Evolutionary conservation across 2,888 invertebrate species (phyloP).

Genomic region (Pammene aurita): DNA sequence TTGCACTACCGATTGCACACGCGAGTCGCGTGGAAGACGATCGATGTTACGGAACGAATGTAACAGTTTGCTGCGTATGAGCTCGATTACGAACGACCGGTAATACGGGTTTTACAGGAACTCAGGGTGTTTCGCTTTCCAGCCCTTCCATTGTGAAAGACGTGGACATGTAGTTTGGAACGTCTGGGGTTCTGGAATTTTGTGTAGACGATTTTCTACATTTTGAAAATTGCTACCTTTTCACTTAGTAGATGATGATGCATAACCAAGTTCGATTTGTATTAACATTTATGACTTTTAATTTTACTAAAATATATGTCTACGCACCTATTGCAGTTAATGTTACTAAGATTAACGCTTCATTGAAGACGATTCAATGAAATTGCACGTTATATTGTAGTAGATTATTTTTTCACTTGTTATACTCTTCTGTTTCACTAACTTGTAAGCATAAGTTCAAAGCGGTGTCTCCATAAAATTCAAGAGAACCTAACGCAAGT

Average conservation of each 20-base stretch:
- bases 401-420: too few species aligned
- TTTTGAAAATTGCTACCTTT: not conserved
- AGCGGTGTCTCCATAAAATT: not conserved
- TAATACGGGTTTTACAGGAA: slow-evolving; percentile 44
- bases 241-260: not conserved
- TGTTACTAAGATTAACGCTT: too few species aligned
- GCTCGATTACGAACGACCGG: slow-evolving; percentile 53
- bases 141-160: slow-evolving; percentile 41
- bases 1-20: slow-evolving; percentile 55
- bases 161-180: not conserved
- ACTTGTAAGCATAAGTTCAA: not conserved
- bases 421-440: not conserved
- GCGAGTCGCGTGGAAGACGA: slow-evolving; percentile 55
- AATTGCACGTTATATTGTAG: too few species aligned
- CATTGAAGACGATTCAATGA: too few species aligned
- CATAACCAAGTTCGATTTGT: not conserved
- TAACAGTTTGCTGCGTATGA: slow-evolving; percentile 60
- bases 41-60: slow-evolving; percentile 77
- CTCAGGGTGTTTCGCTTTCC: slow-evolving; percentile 37
- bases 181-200: slow-evolving; percentile 1
- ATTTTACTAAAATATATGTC: too few species aligned
- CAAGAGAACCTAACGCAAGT: not conserved
- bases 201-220: not conserved
- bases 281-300: too few species aligned
- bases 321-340: too few species aligned